These are phyloP conservation scores for Cervus canadensis DNA, from an alignment of 2,113 vertebrate genomes.

Conservation along the genomic window DNA sequence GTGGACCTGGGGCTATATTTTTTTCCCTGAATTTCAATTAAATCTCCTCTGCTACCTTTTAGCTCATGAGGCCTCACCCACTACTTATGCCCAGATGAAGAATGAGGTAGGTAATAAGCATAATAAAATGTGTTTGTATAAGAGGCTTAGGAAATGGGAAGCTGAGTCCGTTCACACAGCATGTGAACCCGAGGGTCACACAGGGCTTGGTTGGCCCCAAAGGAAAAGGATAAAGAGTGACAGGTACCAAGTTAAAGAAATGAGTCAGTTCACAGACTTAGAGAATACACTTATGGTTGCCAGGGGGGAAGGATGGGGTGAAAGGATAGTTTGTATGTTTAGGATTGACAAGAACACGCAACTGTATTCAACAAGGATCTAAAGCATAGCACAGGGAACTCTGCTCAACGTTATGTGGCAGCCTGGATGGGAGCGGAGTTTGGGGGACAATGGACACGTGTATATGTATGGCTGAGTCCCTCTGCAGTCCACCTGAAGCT, in stretches of 20 bases:
- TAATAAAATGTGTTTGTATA: background rate
- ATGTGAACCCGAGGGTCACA: background rate
- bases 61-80: background rate
- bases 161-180: background rate
- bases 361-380: background rate
- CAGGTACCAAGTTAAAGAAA: background rate
- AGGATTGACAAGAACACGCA: background rate
- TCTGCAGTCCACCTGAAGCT: background rate
- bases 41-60: background rate
- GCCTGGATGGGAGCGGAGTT: background rate
- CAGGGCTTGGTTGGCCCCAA: background rate
- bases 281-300: background rate
- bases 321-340: background rate
- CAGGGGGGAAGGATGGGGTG: background rate
- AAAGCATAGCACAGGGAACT: background rate
- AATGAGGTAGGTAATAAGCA: background rate
- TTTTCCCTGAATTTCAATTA: background rate
- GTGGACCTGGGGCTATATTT: too few relatives aligned
- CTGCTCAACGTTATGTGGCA: background rate
- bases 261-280: background rate
- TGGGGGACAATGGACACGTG: background rate
- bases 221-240: accelerated
- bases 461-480: background rate
- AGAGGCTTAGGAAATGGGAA: background rate
- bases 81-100: background rate